Percentiles rank a stretch among this genome's conserved stretches.
Conservation (phyloP, 2,113 vertebrate species). For the Scopus umbretta region DNA sequence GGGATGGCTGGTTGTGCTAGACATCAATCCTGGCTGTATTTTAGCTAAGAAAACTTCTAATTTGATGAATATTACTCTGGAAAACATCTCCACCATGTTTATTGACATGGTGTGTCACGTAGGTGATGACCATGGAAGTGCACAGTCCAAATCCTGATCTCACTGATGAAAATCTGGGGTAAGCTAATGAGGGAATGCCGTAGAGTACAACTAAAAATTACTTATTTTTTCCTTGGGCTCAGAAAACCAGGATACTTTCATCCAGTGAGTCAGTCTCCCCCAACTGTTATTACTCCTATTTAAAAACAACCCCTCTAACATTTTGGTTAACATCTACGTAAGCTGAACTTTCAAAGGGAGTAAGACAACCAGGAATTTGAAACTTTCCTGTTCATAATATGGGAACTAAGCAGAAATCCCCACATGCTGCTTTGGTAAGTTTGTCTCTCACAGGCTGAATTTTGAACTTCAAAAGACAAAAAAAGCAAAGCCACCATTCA, state of each 20-base stretch:
- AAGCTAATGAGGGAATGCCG: not conserved
- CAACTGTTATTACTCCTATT: not conserved
- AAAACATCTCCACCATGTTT: not conserved
- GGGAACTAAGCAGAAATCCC: not conserved
- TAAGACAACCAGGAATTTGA: not conserved
- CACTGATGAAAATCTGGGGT: slow-evolving; percentile 10
- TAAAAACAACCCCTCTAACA: slow-evolving; percentile 39
- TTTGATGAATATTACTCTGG: not conserved
- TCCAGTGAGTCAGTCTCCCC: slow-evolving; percentile 36
- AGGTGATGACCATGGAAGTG: not conserved
- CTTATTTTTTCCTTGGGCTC: not conserved
- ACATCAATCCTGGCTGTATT: not conserved
- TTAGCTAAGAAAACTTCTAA: not conserved
- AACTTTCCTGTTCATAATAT: not conserved
- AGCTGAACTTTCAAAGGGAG: not conserved
- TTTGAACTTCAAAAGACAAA: not conserved
- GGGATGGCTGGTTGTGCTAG: not conserved
- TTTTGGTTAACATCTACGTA: not conserved
- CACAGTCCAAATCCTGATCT: slow-evolving; percentile 22
- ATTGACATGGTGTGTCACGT: not conserved
- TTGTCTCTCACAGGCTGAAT: not conserved
- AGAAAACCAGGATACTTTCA: not conserved
- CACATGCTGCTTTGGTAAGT: not conserved
- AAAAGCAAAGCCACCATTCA: not conserved
- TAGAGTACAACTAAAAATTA: not conserved